Evolutionary conservation across 1,140 invertebrate species (phyloP), one percentile per base, ranked within the genome.

Genomic region (Stegodyphus dumicola): DNA sequence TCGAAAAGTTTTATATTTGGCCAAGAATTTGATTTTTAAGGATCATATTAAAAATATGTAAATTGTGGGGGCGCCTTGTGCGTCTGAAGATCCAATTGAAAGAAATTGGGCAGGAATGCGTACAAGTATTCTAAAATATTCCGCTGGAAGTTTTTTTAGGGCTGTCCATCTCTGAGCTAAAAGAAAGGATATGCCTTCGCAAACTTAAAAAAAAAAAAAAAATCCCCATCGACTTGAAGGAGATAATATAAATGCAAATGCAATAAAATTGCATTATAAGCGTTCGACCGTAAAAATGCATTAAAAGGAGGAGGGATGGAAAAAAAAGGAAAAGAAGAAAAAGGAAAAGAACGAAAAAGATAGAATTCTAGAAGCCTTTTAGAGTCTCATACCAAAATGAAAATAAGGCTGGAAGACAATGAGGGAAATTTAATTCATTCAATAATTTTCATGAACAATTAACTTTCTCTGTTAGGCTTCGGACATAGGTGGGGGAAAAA

Each of bases 231-330:
- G 17, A 67, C n/a, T 18, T 17, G 9, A 81, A 81, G 74, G 60
- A 85, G 81, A 85, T 85, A 85, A 85, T 85, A 85, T 85, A 85
- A 85, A 85, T 85, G 81, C 81, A 85, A 85, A 85, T 85, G 81
- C 81, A 85, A 85, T 85, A 85, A 85, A 85, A 85, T 85, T 85
- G 81, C 81, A 85, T 85, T 85, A 85, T 85, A 85, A 69, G 81
- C 81, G 52, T 70, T 85, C 81, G 81, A 48, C 81, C 81, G 74
- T 85, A 85, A 85, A 85, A 85, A 85, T 77, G 81, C 81, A 85
- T 83, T 75, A 75, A 83, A 83, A 70, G 18, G 54, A 33, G 33
- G 33, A 33, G 33, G 33, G 33, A 33, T 10, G 52, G 17, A 54
- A 49, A 69, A 81, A 73, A 17, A 65, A n/a, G n/a, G 53, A 13